A percentile compares a stretch with the other conserved stretches of the same genome.
Evolutionary conservation across 2,888 invertebrate species (phyloP).

Genomic region (Limnephilus lunatus): DNA sequence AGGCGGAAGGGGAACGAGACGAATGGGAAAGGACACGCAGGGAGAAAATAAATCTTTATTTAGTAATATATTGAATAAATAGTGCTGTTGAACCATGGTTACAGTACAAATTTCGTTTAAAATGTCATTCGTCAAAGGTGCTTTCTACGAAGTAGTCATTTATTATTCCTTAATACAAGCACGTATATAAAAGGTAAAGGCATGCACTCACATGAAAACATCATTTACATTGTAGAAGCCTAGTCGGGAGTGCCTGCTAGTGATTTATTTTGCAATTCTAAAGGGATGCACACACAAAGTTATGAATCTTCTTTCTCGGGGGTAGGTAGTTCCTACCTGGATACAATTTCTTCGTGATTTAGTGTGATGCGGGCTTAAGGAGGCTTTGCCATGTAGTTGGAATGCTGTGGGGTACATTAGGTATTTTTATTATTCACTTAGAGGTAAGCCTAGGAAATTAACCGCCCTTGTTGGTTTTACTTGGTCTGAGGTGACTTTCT

Average conservation of each 20-base stretch:
- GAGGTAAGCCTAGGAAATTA: slow-evolving; percentile 25
- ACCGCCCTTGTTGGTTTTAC: slow-evolving; percentile 12
- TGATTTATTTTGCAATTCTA: not conserved
- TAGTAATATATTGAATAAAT: too few species aligned
- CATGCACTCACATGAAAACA: not conserved
- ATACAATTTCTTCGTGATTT: slow-evolving; percentile 10
- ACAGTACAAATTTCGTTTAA: not conserved
- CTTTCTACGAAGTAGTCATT: not conserved
- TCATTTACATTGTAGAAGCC: not conserved
- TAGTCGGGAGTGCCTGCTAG: not conserved
- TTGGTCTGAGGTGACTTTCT: not conserved
- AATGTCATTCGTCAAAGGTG: not conserved
- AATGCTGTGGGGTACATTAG: not conserved
- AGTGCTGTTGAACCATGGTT: not conserved
- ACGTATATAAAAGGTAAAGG: not conserved
- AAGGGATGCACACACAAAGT: slow-evolving; percentile 18
- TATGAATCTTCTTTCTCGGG: not conserved
- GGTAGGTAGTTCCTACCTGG: not conserved
- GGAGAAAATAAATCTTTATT: too few species aligned
- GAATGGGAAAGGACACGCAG: too few species aligned
- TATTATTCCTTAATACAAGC: not conserved
- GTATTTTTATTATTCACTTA: slow-evolving; percentile 31
- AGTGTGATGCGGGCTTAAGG: slow-evolving; percentile 26
- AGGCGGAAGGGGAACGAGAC: too few species aligned
- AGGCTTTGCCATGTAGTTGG: not conserved